These are phyloP conservation scores for Dendrolimus punctatus DNA, from an alignment of 1,140 invertebrate species.

Conservation along the genomic window DNA sequence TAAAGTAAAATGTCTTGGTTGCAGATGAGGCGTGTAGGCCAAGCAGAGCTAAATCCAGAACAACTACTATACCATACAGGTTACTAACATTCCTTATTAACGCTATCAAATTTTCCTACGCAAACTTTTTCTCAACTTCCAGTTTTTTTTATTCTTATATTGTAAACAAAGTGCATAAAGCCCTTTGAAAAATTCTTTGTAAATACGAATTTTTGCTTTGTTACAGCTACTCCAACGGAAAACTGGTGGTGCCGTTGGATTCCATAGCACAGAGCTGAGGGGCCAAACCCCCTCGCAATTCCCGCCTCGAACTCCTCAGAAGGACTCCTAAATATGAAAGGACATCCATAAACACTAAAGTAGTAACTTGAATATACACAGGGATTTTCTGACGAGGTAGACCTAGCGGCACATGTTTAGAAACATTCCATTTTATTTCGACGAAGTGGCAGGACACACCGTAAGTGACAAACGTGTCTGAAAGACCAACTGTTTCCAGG, in stretches of 20 bases:
- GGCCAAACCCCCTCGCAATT: conserved; percentile 39
- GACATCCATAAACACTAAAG: conserved; percentile 20
- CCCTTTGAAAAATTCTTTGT: conserved; percentile 5
- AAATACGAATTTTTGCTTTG: conserved; percentile 32
- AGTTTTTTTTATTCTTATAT: neutral
- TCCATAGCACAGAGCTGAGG: conserved; percentile 69
- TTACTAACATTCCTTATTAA: conserved; percentile 31
- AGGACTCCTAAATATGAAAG: conserved; percentile 39
- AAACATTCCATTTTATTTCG: conserved; percentile 21
- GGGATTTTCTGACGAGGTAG: neutral
- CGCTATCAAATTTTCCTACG: neutral
- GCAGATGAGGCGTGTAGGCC: conserved; percentile 68
- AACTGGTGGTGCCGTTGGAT: conserved; percentile 73
- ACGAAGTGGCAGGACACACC: conserved; percentile 17
- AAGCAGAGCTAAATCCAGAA: conserved; percentile 71
- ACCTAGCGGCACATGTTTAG: conserved; percentile 31
- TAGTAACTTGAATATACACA: conserved; percentile 1
- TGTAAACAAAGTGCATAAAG: neutral
- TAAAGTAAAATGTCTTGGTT: conserved; percentile 56
- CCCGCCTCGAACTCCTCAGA: conserved; percentile 46
- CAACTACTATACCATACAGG: conserved; percentile 65
- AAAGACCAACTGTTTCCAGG: conserved; percentile 43
- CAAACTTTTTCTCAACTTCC: neutral
- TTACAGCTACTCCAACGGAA: conserved; percentile 70
- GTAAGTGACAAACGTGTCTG: conserved; percentile 27